phyloP scores from a whole-genome alignment of 2,113 vertebrate species.

The Synodontis membranacea region DNA sequence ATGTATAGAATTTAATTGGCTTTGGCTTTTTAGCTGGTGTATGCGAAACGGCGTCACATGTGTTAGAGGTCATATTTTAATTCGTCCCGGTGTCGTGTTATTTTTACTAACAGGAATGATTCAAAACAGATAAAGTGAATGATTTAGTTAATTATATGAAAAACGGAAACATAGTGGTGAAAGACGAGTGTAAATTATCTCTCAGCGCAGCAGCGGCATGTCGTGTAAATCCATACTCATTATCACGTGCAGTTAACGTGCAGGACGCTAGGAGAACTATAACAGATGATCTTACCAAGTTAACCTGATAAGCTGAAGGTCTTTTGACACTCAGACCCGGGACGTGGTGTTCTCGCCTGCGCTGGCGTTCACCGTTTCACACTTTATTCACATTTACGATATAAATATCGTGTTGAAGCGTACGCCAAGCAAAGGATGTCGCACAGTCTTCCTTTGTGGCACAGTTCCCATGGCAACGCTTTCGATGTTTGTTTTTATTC shows the following conservation, averaged over 20 bases:
- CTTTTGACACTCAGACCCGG: not conserved
- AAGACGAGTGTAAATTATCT: not conserved
- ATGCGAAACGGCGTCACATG: not conserved
- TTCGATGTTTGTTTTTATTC: not conserved
- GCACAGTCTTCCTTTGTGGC: not conserved
- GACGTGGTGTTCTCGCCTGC: not conserved
- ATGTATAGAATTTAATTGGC: not conserved
- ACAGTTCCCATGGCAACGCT: not conserved
- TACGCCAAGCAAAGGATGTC: too few species aligned
- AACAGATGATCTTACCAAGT: too few species aligned
- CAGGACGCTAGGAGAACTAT: not conserved
- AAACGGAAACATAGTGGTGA: not conserved
- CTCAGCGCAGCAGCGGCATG: not conserved
- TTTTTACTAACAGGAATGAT: not conserved
- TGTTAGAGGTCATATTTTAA: not conserved
- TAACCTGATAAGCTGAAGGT: not conserved
- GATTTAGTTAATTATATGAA: not conserved
- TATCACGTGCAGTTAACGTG: not conserved
- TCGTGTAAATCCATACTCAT: not conserved
- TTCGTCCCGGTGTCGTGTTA: not conserved
- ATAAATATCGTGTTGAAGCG: too few species aligned
- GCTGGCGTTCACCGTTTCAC: not conserved
- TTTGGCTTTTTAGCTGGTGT: not conserved
- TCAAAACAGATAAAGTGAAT: not conserved
- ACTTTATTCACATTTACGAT: too few species aligned